Base-by-base conservation (phyloP, 37 sponge, comb jelly and placozoan species). In the Eunapius fragilis region DNA sequence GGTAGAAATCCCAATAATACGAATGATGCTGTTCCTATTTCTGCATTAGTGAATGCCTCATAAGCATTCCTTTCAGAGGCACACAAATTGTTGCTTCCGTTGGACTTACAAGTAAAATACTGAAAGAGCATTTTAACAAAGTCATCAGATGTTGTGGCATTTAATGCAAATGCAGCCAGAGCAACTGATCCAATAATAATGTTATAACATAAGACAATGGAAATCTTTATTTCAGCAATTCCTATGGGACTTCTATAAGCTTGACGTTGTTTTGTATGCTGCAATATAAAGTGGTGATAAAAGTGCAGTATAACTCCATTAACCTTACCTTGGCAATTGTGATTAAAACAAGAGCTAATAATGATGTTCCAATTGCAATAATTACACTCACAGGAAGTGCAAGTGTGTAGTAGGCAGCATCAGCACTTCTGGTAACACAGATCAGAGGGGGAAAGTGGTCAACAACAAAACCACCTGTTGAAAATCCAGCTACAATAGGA, bases 281-380 rank as follows among this genome's bases (percentile, higher is more conserved):
- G 38, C 84, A 76, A 35, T 47, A 70, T 4, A 32, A 23, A 41
- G 38, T 28, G 41, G 38, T 2, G 30, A 78, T 3, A 12, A 78
- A 14, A 48, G 10, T 78, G 78, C 5, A 32, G 33, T 5, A 4
- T 31, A 6, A 41, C 41, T 6, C 41, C 6, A 41, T 41, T 3
- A 6, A 41, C 3, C 6, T 36, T 69, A 84, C 84, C 84, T 76
- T 84, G n/a, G 50, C 23, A 25, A 75, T 37, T 2, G 35, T 84
- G 26, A 75, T 28, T 14, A 84, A 23, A n/a, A 88, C 76, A 32
- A 88, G 36, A 0, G 81, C 71, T 50, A 88, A 47, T 31, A 88
- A 37, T 25, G 88, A 77, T 9, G 34, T 26, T 27, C 88, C 88
- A 27, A 68, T 24, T 11, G 82, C 82, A 26, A 88, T 37, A 6